Percentiles rank a stretch among this genome's conserved stretches.
Evolutionary conservation across 1,140 invertebrate species (phyloP).

Genomic region (Chionoecetes opilio): DNA sequence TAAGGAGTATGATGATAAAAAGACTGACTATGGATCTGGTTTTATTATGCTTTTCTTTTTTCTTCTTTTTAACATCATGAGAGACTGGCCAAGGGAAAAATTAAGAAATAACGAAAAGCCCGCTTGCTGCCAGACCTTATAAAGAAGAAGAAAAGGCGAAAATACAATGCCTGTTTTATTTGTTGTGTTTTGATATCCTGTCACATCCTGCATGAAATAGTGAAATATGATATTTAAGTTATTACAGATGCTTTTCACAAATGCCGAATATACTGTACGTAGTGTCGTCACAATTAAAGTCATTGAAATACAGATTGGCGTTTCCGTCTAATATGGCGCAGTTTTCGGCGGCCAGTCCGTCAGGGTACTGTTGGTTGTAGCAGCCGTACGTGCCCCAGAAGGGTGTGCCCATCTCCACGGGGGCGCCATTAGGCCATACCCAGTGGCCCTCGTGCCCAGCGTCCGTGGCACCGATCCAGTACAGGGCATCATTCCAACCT

Average conservation of each 20-base stretch:
- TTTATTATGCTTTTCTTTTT: too few relatives aligned
- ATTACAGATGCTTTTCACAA: background rate
- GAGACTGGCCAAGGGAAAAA: too few relatives aligned
- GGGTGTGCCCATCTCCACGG: background rate
- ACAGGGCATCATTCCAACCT: background rate
- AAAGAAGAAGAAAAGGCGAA: too few relatives aligned
- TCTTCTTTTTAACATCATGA: too few relatives aligned
- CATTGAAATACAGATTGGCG: background rate
- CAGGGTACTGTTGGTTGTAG: constrained; percentile 8
- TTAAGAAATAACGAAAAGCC: too few relatives aligned
- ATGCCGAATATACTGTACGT: background rate
- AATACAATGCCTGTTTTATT: too few relatives aligned
- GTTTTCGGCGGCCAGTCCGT: background rate
- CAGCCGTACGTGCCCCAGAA: background rate
- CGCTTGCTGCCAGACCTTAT: too few relatives aligned
- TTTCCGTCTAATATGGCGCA: background rate
- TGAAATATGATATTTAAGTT: too few relatives aligned
- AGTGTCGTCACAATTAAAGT: background rate
- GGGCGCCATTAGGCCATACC: background rate
- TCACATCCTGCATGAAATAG: too few relatives aligned
- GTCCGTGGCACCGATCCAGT: constrained; percentile 32
- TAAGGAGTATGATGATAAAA: too few relatives aligned
- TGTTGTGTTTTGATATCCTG: too few relatives aligned
- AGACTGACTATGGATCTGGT: too few relatives aligned
- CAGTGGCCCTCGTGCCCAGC: background rate